Conservation (phyloP, 2,888 invertebrate genomes). For the Eledona agricola region DNA sequence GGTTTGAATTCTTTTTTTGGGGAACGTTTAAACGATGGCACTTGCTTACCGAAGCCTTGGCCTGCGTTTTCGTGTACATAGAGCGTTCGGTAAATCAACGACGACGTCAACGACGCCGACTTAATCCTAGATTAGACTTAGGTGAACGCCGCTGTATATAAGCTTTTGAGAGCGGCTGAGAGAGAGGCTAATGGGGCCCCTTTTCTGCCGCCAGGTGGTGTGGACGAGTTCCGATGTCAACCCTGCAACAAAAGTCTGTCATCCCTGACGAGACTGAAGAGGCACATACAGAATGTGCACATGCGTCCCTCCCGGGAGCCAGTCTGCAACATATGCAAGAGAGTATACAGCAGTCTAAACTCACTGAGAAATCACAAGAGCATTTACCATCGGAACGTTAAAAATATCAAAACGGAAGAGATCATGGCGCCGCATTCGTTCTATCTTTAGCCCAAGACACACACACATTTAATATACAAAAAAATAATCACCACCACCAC, state of each 20-base stretch:
- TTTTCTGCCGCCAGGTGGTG: constrained; percentile 74
- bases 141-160: constrained; percentile 31
- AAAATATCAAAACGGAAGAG: constrained; percentile 74
- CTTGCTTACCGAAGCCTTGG: too few relatives aligned
- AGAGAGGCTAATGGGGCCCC: constrained; percentile 57
- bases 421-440: constrained; percentile 59
- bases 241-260: constrained; percentile 92
- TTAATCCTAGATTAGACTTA: constrained; percentile 23
- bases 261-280: constrained; percentile 86
- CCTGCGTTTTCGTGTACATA: too few relatives aligned
- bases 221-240: constrained; percentile 90
- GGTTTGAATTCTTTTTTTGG: too few relatives aligned
- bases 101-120: too few relatives aligned
- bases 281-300: constrained; percentile 92
- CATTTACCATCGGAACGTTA: constrained; percentile 85
- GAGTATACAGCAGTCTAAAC: constrained; percentile 91
- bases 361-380: constrained; percentile 92
- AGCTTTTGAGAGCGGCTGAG: constrained; percentile 44
- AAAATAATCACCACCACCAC: too few relatives aligned
- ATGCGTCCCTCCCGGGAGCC: constrained; percentile 90
- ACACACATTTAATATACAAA: too few relatives aligned
- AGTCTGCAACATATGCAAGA: constrained; percentile 91
- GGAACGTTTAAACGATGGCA: too few relatives aligned
- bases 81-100: too few relatives aligned
- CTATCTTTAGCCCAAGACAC: constrained; percentile 55